Conservation (phyloP, 2,797 vertebrate genomes). For the Silurus lanzhouensis region DNA sequence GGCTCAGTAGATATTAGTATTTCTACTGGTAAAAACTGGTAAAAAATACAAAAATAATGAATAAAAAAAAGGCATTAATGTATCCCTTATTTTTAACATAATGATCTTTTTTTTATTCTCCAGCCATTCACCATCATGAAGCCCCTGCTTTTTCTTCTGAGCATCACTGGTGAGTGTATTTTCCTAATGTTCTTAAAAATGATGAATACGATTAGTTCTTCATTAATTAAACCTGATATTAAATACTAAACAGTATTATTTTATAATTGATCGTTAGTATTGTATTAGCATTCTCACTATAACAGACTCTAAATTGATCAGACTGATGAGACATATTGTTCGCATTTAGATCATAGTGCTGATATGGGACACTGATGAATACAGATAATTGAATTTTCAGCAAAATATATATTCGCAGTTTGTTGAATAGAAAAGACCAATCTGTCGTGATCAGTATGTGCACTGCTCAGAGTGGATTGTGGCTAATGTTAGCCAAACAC, state of each 20-base stretch:
- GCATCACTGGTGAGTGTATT: not conserved
- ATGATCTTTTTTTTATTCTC: not conserved
- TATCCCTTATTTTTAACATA: not conserved
- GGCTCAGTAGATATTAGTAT: not conserved
- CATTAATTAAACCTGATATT: too few species aligned
- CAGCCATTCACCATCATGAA: conserved; percentile 6
- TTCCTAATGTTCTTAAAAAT: not conserved
- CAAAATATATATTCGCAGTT: not conserved
- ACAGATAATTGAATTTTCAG: not conserved
- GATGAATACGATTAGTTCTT: too few species aligned
- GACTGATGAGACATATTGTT: not conserved
- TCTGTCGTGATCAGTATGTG: not conserved
- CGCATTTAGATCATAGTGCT: not conserved
- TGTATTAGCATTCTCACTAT: not conserved
- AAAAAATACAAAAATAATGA: not conserved
- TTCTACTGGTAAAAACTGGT: not conserved
- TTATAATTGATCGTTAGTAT: too few species aligned
- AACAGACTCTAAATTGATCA: not conserved
- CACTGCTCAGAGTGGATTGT: not conserved
- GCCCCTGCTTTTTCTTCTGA: not conserved
- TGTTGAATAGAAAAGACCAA: not conserved
- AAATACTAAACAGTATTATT: too few species aligned
- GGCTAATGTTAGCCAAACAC: not conserved
- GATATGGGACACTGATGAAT: not conserved
- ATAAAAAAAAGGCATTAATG: not conserved